Base-by-base conservation (phyloP, 2,888 invertebrate species). In the Epirrhoe tristata region DNA sequence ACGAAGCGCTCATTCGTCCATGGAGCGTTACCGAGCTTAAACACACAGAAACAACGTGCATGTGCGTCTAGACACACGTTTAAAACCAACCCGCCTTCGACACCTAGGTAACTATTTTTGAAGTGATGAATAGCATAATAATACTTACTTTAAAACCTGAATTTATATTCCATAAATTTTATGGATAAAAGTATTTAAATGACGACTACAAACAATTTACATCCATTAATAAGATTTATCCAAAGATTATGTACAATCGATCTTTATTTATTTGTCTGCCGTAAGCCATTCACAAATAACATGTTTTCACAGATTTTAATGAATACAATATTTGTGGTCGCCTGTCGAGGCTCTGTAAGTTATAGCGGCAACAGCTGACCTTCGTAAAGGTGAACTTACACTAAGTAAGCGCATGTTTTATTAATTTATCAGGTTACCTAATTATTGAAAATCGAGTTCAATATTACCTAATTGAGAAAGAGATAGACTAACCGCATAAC, bases 291-390 rank as follows among this genome's bases (percentile, higher is more conserved):
- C 17, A 64, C 55, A 64, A 67, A 67, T 59, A 57, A 58, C 43
- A 57, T 34, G 57, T 53, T 51, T 51, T 39, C 48, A 58, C 16
- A 52, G 51, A 66, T 58, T 61, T 36, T 54, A 68, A 60, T 71
- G 63, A 70, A 70, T 65, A 59, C 71, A 64, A 77, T 76, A 76
- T 76, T 72, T 75, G 74, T 69, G 73, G 67, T 72, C 69, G 72
- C 71, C 72, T 67, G 73, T 63, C 72, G 65, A 63, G 69, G 72
- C 77, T 77, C 75, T 74, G 73, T 80, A 72, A 82, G 75, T 79
- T 81, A 82, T 77, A 77, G 74, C 70, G 66, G 74, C 70, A 73
- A 74, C 79, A 16, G 24, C 17, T 56, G 51, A 65, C 59, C 59
- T 65, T 51, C 50, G 0, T 51, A 39, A 56, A 17, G 55, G 59